Base-by-base conservation (phyloP, 2,888 invertebrate genomes). In the Hyposoter dolosus region DNA sequence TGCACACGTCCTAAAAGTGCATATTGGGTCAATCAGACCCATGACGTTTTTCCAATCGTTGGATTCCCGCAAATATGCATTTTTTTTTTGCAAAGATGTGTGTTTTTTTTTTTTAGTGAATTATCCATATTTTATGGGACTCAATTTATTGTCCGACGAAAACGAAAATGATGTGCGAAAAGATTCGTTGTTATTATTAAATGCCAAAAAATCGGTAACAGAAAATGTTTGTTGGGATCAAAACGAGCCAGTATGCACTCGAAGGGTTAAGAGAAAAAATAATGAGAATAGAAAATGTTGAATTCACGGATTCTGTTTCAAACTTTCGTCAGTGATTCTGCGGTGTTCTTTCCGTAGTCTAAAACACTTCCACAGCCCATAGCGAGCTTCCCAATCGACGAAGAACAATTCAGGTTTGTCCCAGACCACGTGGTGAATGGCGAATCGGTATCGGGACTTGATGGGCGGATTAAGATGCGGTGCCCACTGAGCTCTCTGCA, bases 381-480 rank as follows among this genome's bases (percentile, higher is more conserved):
- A 96, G 47, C 96, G 94, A 3, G 95, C 94, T 90, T 96, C 96
- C 96, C 96, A 96, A 89, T 96, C 96, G 85, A 96, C 95, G 84
- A 96, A 96, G 90, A 96, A 96, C 17, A 96, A 91, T 7, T 96
- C 95, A 0, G 95, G 95, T 82, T 96, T 96, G 88, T 96, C 95
- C 95, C 95, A 96, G 0, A 95, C 94, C 1, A 96, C 93, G 82
- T 96, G 95, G 89, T 95, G 95, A 17, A 95, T 93, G 0, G 95
- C 95, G 75, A 95, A 95, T 53, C 94, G 94, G 89, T 96, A 96
- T 28, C 91, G 91, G 0, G 94, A 92, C 89, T 95, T 94, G 50
- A 96, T 88, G 0, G 96, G 96, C 0, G 96, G 96, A 91, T 96
- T 96, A 6, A 96, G 91, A 89, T 96, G 96, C 0, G 96, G 96